These are phyloP conservation scores for Metellina segmentata DNA, from an alignment of 2,888 invertebrate species.

Conservation along the genomic window DNA sequence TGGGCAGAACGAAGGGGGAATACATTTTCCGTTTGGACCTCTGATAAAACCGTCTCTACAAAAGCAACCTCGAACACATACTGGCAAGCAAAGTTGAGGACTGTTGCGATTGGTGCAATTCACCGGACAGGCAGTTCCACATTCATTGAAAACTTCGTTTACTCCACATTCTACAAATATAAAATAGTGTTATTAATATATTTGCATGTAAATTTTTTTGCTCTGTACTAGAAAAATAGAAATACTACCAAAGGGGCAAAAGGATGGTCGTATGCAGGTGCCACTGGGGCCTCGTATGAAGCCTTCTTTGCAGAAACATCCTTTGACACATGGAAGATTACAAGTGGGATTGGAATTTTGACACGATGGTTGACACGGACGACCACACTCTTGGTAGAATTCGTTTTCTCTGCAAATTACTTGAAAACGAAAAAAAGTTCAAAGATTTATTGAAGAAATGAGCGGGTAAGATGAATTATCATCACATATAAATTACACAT, in stretches of 20 bases:
- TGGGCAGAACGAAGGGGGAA: slow-evolving; percentile 27
- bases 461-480: too few species aligned
- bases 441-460: too few species aligned
- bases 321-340: background rate
- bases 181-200: background rate
- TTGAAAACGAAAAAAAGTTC: background rate
- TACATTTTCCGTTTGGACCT: slow-evolving; percentile 28
- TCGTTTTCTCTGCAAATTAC: slow-evolving; percentile 44
- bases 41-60: slow-evolving; percentile 45
- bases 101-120: slow-evolving; percentile 14
- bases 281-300: slow-evolving; percentile 3
- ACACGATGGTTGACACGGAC: slow-evolving; percentile 36
- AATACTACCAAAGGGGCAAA: background rate
- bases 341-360: background rate
- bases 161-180: background rate
- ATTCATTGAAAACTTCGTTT: slow-evolving; percentile 48
- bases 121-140: slow-evolving; percentile 40
- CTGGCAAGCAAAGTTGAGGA: background rate
- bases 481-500: too few species aligned
- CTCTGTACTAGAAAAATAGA: too few species aligned
- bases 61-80: slow-evolving; percentile 47
- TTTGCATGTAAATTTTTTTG: background rate
- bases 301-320: slow-evolving; percentile 11
- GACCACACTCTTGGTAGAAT: slow-evolving; percentile 43
- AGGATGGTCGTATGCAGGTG: background rate